Percentiles rank a stretch among this genome's conserved stretches.
phyloP scores from a whole-genome alignment of 1,140 invertebrate species.

The Lepidurus couesii region DNA sequence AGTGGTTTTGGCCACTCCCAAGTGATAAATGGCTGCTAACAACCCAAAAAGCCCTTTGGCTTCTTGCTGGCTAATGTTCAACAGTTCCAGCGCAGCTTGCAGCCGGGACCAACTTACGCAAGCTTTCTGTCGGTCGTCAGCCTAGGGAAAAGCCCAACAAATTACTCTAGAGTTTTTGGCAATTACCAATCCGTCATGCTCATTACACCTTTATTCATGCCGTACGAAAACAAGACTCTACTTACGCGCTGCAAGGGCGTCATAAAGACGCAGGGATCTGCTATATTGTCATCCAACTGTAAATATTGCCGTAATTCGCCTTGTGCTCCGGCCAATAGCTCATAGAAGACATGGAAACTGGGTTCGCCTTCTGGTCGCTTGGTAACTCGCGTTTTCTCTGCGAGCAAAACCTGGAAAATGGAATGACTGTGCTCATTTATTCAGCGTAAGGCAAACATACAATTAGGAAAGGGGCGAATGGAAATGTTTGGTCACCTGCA shows the following conservation, averaged over 20 bases:
- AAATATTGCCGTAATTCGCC: slow-evolving; percentile 67
- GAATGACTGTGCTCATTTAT: background rate
- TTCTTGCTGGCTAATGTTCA: slow-evolving; percentile 69
- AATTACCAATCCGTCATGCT: background rate
- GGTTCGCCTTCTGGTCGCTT: slow-evolving; percentile 62
- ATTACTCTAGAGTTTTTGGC: background rate
- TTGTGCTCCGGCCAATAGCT: slow-evolving; percentile 77
- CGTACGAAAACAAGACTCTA: slow-evolving; percentile 4
- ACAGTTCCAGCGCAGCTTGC: slow-evolving; percentile 62
- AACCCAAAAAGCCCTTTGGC: slow-evolving; percentile 77
- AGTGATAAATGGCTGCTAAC: slow-evolving; percentile 83
- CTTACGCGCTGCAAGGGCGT: slow-evolving; percentile 62
- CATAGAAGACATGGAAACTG: slow-evolving; percentile 75
- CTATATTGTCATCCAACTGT: slow-evolving; percentile 62
- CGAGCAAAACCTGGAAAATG: slow-evolving; percentile 54
- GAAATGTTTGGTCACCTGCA: slow-evolving; percentile 58
- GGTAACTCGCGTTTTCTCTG: slow-evolving; percentile 69
- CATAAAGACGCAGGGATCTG: slow-evolving; percentile 71
- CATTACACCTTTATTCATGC: background rate
- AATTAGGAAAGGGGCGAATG: background rate
- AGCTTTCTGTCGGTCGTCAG: slow-evolving; percentile 72
- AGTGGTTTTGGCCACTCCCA: slow-evolving; percentile 65
- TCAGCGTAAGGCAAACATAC: background rate
- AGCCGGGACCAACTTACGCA: slow-evolving; percentile 70
- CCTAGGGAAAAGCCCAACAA: slow-evolving; percentile 42